Evolutionary conservation across 2,888 invertebrate species (phyloP), one percentile per base, ranked within the genome.

Genomic region (Thereva nobilitata): DNA sequence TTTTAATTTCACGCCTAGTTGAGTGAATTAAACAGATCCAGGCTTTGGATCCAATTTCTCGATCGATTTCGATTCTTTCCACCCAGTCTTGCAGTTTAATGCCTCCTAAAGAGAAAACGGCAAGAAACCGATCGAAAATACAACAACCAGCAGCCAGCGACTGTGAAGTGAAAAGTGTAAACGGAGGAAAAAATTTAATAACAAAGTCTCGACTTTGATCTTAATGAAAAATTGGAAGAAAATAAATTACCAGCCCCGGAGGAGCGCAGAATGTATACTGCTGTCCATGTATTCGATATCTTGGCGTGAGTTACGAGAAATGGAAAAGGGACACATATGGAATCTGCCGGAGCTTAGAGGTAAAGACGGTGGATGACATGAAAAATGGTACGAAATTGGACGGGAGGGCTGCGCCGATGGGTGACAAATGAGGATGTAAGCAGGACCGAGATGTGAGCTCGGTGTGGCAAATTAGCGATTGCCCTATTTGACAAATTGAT

Each of bases 1-100:
- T 67, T 67, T 64, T 69, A 69, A 69, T 69, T 69, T 69, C 68
- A 69, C 68, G 68, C 67, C 68, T 69, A 59, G 68, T 69, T 69
- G 68, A 69, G 50, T 67, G 67, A 64, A 64, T 69, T 67, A 54
- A 67, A 64, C 42, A 50, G 57, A 67, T 67, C 54, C 59, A 49
- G 50, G 65, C 41, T 49, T 65, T 64, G 64, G 52, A 65, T 65
- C 65, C 56, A 56, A 65, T 66, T 56, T 49, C 44, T 59, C 64
- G 59, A 66, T 66, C 59, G 63, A 63, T 56, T 67, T 55, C 35
- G 45, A 65, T 49, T 65, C 44, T 53, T 59, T 67, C 44, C 45
- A 47, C 55, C 35, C 37, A 37, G 23, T 50, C 9, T 44, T 10
- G 45, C 59, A 47, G 4, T 38, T 10, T 8, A 23, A 9, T 12